Base-by-base conservation (phyloP, 2,888 invertebrate species). In the Horisme vitalbata region DNA sequence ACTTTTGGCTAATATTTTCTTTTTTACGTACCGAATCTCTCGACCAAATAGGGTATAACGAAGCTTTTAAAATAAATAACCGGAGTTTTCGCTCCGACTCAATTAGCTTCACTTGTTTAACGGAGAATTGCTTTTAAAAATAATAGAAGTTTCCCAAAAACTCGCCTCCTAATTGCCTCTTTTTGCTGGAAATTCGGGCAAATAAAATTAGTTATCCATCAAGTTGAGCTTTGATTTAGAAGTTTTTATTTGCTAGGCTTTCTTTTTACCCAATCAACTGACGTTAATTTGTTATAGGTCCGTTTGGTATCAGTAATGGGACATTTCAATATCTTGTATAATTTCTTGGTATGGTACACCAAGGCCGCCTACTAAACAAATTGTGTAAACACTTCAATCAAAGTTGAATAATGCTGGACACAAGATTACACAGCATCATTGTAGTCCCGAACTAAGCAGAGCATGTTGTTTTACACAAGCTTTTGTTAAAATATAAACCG, bases 21-120 rank as follows among this genome's bases (percentile, higher is more conserved):
- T 36, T 44, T 36, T 24, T 55, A 55, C 54, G 53, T 53, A 43
- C 55, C 41, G 41, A 63, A 57, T 54, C 43, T 56, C 51, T 45
- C 41, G 20, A 30, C 43, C 30, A 55, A 61, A 58, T 59, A 46
- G 52, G 55, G 52, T 51, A 52, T 55, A 52, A 51, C 44, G 41
- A 51, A 46, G 59, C 61, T 60, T 60, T 65, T 59, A 57, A 59
- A 61, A 65, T 71, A 68, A 68, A 72, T 68, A 68, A 68, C 60
- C 49, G 26, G 56, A 60, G 57, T 54, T 63, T 58, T 55, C 52
- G 53, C 61, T 65, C 57, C 39, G 34, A 68, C 65, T 72, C 64
- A 71, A 75, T 75, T 73, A 72, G 58, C 62, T 60, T 65, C 55
- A 64, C 67, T 71, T 68, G 66, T 74, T 69, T 66, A 60, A 53